Evolutionary conservation across 2,113 vertebrate species (phyloP), one percentile per base, ranked within the genome.

Genomic region (Bombycilla garrulus): DNA sequence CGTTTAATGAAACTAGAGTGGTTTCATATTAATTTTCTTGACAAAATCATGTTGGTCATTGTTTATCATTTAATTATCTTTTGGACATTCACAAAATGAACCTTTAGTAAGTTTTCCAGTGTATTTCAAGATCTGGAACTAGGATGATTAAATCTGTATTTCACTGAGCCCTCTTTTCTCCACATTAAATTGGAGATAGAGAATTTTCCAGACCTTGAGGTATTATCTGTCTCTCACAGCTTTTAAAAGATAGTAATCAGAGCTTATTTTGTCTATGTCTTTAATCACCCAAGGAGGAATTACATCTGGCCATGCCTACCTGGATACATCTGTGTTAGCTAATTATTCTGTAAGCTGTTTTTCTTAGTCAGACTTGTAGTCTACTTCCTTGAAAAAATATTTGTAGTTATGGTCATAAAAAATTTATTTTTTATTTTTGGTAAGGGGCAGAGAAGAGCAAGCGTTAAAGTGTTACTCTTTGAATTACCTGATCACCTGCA

Each of bases 21-120:
- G 8, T 72, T 95, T 92, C 17, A 11, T 86, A 79, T 79, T 92
- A 29, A 71, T 92, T 88, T 90, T 76, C 79, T 76, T 88, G 58
- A 69, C 48, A 90, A 92, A 87, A 54, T 76, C 11, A 60, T 80
- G 44, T 90, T 60, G 16, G 5, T 54, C 24, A 0, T 87, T 93
- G 76, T 88, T 92, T 83, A 69, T 86, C 19, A 80, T 67, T 38
- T 86, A 31, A 56, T 77, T 86, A 72, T 80, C 71, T 88, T 94
- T 71, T 47, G 44, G 61, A 79, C 54, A 57, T 22, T 86, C 61
- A 80, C 24, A 65, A 80, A 93, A 47, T 42, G 33, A 83, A 56
- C 22, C 10, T 88, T 67, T 77, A 80, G 56, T 82, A 88, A 28
- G 9, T 53, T 88, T 95, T 69, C 48, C 53, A 53, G 15, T 61